Base-by-base conservation (phyloP, 2,888 invertebrate species). In the Drosophila borborema region DNA sequence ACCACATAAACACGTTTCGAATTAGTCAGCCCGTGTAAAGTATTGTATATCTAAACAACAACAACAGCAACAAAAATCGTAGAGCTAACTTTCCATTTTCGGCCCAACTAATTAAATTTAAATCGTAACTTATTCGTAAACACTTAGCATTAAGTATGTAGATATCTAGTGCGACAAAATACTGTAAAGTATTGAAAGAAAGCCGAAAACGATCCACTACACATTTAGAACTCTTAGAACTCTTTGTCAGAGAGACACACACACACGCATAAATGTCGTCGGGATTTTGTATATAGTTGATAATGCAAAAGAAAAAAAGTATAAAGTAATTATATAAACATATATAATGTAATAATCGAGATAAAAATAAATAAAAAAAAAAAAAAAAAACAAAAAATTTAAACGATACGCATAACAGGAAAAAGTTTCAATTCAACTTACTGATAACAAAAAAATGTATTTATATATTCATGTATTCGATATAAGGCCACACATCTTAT, bases 141-240 rank as follows among this genome's bases (percentile, higher is more conserved):
- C 68, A 69, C 58, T 89, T 89, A 85, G 89, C 46, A 20, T 60
- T 81, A 89, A 88, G 86, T 72, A 20, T 86, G 86, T 86, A 86
- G 89, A 86, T 86, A 78, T 69, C 48, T 77, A 84, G 63, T 28
- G 54, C 48, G 64, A 66, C 66, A 53, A 62, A 18, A 62, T 64
- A 65, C 45, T 53, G 23, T 31, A 38, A 54, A 23, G 56, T 64
- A 40, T 40, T 64, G 34, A 56, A 8, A 8, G n/a, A 28, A 23
- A 45, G 34, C 43, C 20, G 18, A 49, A 68, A 67, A 16, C 58
- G 18, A 66, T 46, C 7, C 49, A 51, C 59, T 63, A 60, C 40
- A 58, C 31, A 31, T 34, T 31, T 18, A 20, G 40, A 31, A 28
- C 28, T 28, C 28, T 28, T 23, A 20, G 40, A 31, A 28, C 28